phyloP scores from a whole-genome alignment of 2,113 vertebrate genomes.

The Callaeas wilsoni region DNA sequence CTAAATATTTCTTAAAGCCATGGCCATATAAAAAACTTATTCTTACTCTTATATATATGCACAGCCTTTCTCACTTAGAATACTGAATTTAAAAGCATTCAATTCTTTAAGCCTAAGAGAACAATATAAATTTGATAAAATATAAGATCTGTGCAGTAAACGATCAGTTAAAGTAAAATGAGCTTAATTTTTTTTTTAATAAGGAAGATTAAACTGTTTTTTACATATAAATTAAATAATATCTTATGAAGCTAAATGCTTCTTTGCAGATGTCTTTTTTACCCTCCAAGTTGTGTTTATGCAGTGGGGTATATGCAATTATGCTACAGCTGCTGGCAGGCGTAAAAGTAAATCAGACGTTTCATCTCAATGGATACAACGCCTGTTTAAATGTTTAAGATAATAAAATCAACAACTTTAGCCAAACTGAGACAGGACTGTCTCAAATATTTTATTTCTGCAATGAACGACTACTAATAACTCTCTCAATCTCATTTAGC shows the following conservation, averaged over 20 bases:
- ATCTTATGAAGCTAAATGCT: neutral
- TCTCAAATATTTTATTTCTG: constrained; percentile 2
- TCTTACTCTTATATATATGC: neutral
- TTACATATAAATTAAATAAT: neutral
- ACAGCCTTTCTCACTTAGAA: neutral
- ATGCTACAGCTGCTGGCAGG: neutral
- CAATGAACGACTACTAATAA: neutral
- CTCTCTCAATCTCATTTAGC: neutral
- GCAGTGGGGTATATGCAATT: neutral
- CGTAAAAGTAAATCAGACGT: constrained; percentile 11
- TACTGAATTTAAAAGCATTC: neutral
- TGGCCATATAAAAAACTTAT: neutral
- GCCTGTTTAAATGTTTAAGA: constrained; percentile 3
- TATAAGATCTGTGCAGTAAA: neutral
- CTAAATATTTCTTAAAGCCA: neutral
- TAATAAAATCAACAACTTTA: neutral
- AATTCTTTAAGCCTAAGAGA: neutral
- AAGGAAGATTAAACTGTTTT: neutral
- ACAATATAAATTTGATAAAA: neutral
- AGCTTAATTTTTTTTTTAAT: neutral
- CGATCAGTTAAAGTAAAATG: neutral
- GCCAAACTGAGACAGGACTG: neutral
- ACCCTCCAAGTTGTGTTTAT: neutral
- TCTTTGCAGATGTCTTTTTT: neutral
- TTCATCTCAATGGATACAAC: neutral